Conservation (phyloP, 1,140 invertebrate species). For the Drosophila nannoptera region DNA sequence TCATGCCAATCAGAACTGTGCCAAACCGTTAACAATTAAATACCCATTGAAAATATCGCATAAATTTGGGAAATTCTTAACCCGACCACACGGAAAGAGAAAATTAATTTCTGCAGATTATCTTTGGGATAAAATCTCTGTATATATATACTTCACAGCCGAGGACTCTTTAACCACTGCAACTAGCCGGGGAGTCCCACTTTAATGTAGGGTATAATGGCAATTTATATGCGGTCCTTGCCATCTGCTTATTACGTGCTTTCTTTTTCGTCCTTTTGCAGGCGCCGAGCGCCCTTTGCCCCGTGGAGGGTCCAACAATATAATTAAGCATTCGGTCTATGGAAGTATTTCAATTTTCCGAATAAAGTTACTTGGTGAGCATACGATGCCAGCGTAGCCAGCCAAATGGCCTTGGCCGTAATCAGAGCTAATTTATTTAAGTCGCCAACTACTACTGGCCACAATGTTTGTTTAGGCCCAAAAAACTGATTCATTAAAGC, state of each 20-base stretch:
- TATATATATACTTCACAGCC: too few relatives aligned
- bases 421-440: constrained; percentile 71
- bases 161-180: not conserved
- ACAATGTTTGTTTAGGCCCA: constrained; percentile 45
- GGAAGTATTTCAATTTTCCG: constrained; percentile 53
- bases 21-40: too few relatives aligned
- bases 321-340: constrained; percentile 62
- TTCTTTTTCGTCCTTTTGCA: not conserved
- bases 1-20: too few relatives aligned
- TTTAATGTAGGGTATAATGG: not conserved
- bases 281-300: not conserved
- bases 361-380: constrained; percentile 39
- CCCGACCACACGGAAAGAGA: too few relatives aligned
- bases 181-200: not conserved
- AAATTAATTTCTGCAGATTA: too few relatives aligned
- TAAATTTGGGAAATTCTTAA: too few relatives aligned
- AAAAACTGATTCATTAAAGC: constrained; percentile 11
- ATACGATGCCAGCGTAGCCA: constrained; percentile 11
- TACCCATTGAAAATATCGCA: too few relatives aligned
- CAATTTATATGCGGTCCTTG: constrained; percentile 30
- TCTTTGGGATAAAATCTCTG: not conserved
- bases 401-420: constrained; percentile 51
- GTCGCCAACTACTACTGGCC: constrained; percentile 57
- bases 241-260: constrained; percentile 8
- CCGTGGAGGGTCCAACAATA: constrained; percentile 43